A percentile compares a stretch with the other conserved stretches of the same genome.
Evolutionary conservation across 2,888 invertebrate species (phyloP).

Genomic region (Leucoptera coffeella): DNA sequence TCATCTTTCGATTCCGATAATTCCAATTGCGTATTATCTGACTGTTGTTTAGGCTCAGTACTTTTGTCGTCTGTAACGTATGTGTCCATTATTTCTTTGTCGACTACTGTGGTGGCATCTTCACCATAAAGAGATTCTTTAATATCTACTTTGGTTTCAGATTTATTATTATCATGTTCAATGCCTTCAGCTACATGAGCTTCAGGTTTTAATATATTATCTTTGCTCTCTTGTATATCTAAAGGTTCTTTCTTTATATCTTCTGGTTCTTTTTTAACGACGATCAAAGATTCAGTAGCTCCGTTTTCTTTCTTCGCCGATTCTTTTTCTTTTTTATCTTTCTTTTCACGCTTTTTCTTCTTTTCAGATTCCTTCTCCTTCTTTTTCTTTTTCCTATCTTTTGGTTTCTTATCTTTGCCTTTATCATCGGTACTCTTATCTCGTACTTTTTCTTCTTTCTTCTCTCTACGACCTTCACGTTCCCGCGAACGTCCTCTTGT

Average conservation of each 20-base stretch:
- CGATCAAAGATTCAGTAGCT: constrained; percentile 15
- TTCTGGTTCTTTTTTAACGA: constrained; percentile 7
- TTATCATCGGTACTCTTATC: constrained; percentile 40
- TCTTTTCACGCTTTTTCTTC: constrained; percentile 47
- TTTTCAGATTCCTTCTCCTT: constrained; percentile 45
- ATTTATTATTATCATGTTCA: background rate
- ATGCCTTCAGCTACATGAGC: too few species aligned
- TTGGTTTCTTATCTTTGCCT: constrained; percentile 44
- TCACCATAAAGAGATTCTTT: constrained; percentile 46
- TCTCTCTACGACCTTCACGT: constrained; percentile 47
- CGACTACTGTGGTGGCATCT: constrained; percentile 45
- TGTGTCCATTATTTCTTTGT: constrained; percentile 51
- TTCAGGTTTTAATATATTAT: background rate
- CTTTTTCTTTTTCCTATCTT: constrained; percentile 34
- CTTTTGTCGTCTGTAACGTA: constrained; percentile 31
- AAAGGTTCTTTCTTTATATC: background rate
- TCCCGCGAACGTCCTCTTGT: constrained; percentile 41
- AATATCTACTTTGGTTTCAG: constrained; percentile 11
- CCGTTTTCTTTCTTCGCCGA: constrained; percentile 21
- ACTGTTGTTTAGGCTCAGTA: constrained; percentile 14
- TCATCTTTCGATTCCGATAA: constrained; percentile 38
- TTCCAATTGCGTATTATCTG: too few species aligned
- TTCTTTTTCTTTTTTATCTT: constrained; percentile 51
- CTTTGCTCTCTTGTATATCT: background rate
- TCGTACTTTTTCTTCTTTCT: constrained; percentile 39